Percentiles rank a stretch among this genome's conserved stretches.
Evolutionary conservation across 2,888 invertebrate genomes (phyloP).

Genomic region (Hecatera dysodea): DNA sequence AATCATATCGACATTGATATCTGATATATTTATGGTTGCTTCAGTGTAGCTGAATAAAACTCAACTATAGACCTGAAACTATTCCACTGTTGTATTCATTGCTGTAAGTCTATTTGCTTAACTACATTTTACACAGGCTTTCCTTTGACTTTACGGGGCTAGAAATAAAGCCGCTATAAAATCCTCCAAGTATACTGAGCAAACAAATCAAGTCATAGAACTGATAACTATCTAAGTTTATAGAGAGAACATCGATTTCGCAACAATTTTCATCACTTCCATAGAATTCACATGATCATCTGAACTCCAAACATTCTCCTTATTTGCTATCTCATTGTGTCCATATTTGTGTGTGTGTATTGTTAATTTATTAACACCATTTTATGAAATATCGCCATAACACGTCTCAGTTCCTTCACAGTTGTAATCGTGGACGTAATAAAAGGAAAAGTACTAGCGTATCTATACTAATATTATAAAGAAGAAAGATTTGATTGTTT

Average conservation of each 20-base stretch:
- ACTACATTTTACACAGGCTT: neutral
- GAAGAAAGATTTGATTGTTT: too few relatives aligned
- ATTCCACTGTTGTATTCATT: constrained; percentile 11
- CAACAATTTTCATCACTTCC: neutral
- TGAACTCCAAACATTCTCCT: constrained; percentile 1
- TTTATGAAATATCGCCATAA: constrained; percentile 4
- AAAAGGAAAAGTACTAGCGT: constrained; percentile 29
- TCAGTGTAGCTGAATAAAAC: constrained; percentile 31
- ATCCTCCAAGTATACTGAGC: constrained; percentile 1
- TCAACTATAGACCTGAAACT: constrained; percentile 31
- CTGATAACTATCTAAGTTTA: constrained; percentile 1
- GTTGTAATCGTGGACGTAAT: neutral
- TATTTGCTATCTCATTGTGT: constrained; percentile 14
- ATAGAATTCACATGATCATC: constrained; percentile 2
- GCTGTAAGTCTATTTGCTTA: constrained; percentile 9
- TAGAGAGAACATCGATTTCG: constrained; percentile 3
- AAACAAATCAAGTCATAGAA: constrained; percentile 5
- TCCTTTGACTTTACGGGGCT: neutral
- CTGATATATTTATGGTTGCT: constrained; percentile 14
- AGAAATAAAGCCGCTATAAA: constrained; percentile 15
- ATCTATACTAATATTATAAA: too few relatives aligned
- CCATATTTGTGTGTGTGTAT: constrained; percentile 4
- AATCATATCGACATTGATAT: constrained; percentile 18
- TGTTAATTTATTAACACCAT: constrained; percentile 17
- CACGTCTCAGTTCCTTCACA: constrained; percentile 5